These are phyloP conservation scores for Gracilinanus agilis DNA, from an alignment of 2,113 vertebrate species.

Conservation along the genomic window DNA sequence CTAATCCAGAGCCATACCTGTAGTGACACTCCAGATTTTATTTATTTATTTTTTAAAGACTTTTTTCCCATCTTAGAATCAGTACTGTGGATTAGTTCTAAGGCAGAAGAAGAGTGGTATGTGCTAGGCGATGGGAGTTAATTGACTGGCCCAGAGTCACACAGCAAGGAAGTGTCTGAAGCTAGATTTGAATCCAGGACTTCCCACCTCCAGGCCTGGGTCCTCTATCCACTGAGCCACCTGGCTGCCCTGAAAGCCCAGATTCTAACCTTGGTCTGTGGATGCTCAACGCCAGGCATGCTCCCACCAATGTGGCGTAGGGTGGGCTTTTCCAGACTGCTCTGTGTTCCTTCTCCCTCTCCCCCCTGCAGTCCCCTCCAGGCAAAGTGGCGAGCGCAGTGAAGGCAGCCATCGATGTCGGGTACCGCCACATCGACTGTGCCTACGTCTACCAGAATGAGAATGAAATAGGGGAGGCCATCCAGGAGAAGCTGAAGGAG, in stretches of 20 bases:
- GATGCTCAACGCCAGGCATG: too few relatives aligned
- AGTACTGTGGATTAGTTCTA: too few relatives aligned
- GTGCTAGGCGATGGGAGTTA: too few relatives aligned
- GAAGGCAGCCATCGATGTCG: conserved; percentile 86
- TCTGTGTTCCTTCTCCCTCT: not conserved
- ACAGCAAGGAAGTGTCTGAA: too few relatives aligned
- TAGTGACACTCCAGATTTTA: not conserved
- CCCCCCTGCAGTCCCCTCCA: conserved; percentile 83
- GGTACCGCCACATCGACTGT: conserved; percentile 92
- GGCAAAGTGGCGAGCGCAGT: conserved; percentile 88
- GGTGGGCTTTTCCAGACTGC: too few relatives aligned
- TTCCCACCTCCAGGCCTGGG: too few relatives aligned
- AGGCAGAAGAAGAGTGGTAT: too few relatives aligned
- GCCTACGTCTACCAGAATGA: conserved; percentile 92
- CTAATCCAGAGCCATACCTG: not conserved
- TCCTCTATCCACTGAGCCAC: too few relatives aligned
- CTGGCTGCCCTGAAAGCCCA: not conserved
- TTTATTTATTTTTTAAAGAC: too few relatives aligned
- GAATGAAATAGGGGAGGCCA: conserved; percentile 88
- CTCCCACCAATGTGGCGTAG: accelerated
- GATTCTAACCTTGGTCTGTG: not conserved
- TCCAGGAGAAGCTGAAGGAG: conserved; percentile 88
- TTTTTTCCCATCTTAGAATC: too few relatives aligned
- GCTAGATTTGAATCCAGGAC: too few relatives aligned
- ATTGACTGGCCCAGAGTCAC: too few relatives aligned